Percentiles rank a stretch among this genome's conserved stretches.
Conservation (phyloP, 2,113 vertebrate genomes). For the Recurvirostra avosetta region DNA sequence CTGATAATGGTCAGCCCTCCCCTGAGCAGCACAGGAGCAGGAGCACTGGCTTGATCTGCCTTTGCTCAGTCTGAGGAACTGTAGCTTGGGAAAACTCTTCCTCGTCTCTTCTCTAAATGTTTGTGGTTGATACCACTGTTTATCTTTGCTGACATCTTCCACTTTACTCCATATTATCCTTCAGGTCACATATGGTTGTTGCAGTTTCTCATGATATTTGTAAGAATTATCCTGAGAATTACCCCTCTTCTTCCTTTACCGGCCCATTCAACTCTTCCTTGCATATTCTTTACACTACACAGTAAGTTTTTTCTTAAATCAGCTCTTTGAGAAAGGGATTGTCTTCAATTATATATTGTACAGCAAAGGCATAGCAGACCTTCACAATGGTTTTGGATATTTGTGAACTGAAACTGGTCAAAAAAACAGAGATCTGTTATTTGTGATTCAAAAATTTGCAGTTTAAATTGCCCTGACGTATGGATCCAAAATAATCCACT, state of each 20-base stretch:
- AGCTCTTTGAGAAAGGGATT: not conserved
- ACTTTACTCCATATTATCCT: not conserved
- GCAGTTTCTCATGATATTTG: not conserved
- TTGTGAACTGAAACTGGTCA: not conserved
- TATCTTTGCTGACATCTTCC: not conserved
- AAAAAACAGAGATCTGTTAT: not conserved
- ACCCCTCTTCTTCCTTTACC: not conserved
- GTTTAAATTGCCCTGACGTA: not conserved
- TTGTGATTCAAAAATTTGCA: not conserved
- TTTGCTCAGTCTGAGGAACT: not conserved
- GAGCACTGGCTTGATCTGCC: accelerated
- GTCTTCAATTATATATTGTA: not conserved
- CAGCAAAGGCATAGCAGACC: not conserved
- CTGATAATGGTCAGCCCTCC: not conserved
- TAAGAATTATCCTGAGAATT: not conserved
- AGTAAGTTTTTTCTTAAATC: not conserved
- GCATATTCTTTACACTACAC: not conserved
- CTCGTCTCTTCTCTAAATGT: accelerated
- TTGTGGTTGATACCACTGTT: not conserved
- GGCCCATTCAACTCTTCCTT: not conserved
- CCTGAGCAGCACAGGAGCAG: not conserved
- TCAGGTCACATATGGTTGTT: not conserved
- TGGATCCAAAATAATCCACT: not conserved
- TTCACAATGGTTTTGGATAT: not conserved
- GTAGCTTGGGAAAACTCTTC: not conserved